Evolutionary conservation across 2,797 vertebrate species (phyloP).

Genomic region (Cossypha heuglini): DNA sequence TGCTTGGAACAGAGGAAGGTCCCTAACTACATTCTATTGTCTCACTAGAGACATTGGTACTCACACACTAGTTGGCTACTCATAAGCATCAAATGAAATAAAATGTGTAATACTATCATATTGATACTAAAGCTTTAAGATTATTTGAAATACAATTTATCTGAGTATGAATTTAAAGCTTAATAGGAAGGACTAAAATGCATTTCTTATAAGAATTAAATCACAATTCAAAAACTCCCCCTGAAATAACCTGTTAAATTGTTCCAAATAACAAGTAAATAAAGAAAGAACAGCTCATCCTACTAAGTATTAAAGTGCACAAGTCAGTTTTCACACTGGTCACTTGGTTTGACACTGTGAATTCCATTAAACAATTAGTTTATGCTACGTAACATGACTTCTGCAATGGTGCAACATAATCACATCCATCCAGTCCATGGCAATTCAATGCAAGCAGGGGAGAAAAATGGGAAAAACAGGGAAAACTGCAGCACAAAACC

Average conservation of each 20-base stretch:
- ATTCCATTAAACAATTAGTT: not conserved
- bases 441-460: not conserved
- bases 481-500: not conserved
- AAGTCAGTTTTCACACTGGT: not conserved
- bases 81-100: not conserved
- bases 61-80: not conserved
- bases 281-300: not conserved
- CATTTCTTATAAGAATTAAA: not conserved
- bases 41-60: not conserved
- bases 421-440: not conserved
- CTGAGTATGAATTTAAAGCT: not conserved
- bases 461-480: fast-evolving
- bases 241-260: not conserved
- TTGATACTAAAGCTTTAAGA: not conserved
- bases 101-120: not conserved
- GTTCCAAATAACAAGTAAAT: not conserved
- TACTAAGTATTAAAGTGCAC: not conserved
- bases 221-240: not conserved
- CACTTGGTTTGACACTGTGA: not conserved
- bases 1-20: not conserved
- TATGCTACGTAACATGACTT: not conserved
- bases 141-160: not conserved
- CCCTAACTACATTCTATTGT: not conserved
- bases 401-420: fast-evolving
- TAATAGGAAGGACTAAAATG: not conserved